Evolutionary conservation across 1,140 invertebrate genomes (phyloP).

Genomic region (Sweltsa coloradensis): DNA sequence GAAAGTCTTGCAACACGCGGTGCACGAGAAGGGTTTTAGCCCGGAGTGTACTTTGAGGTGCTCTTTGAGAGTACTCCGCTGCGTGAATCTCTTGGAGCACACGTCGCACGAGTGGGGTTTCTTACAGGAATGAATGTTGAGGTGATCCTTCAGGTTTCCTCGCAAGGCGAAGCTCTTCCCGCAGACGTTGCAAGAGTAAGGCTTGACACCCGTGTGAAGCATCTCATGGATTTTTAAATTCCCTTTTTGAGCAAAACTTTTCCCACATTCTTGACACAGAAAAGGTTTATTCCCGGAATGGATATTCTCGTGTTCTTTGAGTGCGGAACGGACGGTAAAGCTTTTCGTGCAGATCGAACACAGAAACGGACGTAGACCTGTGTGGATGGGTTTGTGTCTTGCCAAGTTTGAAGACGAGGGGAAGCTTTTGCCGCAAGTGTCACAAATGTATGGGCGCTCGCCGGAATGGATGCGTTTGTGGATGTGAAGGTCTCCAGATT

Average conservation of each 20-base stretch:
- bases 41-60: constrained; percentile 20
- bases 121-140: constrained; percentile 42
- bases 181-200: constrained; percentile 52
- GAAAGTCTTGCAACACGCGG: constrained; percentile 30
- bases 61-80: constrained; percentile 3
- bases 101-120: constrained; percentile 42
- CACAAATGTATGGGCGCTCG: constrained; percentile 47
- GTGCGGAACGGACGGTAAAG: constrained; percentile 2
- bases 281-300: constrained; percentile 12
- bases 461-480: constrained; percentile 51
- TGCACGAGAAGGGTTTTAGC: constrained; percentile 30
- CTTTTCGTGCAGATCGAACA: constrained; percentile 7
- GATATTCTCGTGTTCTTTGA: constrained; percentile 5
- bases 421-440: constrained; percentile 43
- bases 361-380: constrained; percentile 4
- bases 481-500: constrained; percentile 34
- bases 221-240: constrained; percentile 41
- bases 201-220: constrained; percentile 48
- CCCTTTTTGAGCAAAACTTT: constrained; percentile 44
- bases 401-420: constrained; percentile 58
- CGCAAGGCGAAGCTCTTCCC: constrained; percentile 39
- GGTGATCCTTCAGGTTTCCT: constrained; percentile 34
- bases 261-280: constrained; percentile 29
- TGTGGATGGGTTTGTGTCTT: constrained; percentile 57
- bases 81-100: constrained; percentile 23